A percentile compares a stretch with the other conserved stretches of the same genome.
Evolutionary conservation across 2,113 vertebrate genomes (phyloP).

Genomic region (Chamaea fasciata): DNA sequence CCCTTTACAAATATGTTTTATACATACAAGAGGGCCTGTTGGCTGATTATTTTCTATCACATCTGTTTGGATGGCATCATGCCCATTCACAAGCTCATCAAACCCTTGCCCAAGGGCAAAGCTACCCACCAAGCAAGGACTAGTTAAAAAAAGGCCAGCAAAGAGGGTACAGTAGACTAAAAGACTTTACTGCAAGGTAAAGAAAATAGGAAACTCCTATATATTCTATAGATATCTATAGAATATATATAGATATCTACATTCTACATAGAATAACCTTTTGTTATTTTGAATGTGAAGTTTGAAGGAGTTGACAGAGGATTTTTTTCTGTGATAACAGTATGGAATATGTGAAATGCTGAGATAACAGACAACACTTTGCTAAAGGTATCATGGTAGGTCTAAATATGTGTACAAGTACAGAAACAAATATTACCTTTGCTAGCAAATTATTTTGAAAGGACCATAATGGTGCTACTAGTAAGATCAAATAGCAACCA

Average conservation of each 20-base stretch:
- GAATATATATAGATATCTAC: neutral
- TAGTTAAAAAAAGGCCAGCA: neutral
- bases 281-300: neutral
- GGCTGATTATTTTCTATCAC: conserved; percentile 12
- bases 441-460: neutral
- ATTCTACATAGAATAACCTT: neutral
- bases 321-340: neutral
- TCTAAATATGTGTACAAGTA: neutral
- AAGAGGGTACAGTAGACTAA: neutral
- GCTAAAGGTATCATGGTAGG: neutral
- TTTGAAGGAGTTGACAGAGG: neutral
- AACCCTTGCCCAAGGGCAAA: conserved; percentile 20
- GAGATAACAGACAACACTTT: neutral
- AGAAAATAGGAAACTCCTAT: neutral
- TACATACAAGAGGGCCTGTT: neutral
- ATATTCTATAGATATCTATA: neutral
- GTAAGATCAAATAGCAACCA: neutral
- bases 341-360: neutral
- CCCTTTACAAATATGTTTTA: neutral
- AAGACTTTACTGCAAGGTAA: neutral
- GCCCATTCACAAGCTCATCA: conserved; percentile 12
- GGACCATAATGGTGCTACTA: neutral
- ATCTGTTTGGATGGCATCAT: conserved; percentile 43
- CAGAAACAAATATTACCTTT: neutral
- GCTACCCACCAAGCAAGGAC: neutral